Conservation (phyloP, 2,888 invertebrate species). For the Aphodius granarius region DNA sequence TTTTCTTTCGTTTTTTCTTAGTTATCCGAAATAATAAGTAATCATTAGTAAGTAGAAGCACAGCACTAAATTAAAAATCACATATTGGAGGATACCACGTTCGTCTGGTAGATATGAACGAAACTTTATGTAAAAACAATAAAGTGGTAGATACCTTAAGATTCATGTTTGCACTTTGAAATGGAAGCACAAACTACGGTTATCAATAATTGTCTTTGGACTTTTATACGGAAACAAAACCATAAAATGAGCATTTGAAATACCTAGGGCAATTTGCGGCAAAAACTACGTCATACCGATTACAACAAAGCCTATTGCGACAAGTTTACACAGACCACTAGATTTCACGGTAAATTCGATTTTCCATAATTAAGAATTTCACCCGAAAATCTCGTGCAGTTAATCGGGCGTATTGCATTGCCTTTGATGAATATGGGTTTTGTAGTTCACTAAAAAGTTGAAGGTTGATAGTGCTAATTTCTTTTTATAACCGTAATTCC, state of each 20-base stretch:
- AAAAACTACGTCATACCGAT: background rate
- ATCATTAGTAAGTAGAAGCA: no score
- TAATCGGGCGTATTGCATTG: background rate
- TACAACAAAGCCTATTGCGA: slow-evolving; percentile 1
- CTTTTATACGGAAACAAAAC: slow-evolving; percentile 10
- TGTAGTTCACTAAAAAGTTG: background rate
- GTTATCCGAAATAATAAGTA: no score
- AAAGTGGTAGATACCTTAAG: slow-evolving; percentile 1
- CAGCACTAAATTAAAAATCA: slow-evolving; percentile 1
- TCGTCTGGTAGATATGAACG: background rate
- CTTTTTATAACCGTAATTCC: background rate
- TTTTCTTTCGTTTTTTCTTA: no score
- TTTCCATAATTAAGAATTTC: slow-evolving; percentile 12
- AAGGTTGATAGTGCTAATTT: background rate
- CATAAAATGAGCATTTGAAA: slow-evolving; percentile 3
- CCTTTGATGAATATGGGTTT: background rate
- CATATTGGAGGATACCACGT: background rate
- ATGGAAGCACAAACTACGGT: background rate
- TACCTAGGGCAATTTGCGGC: background rate
- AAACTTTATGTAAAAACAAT: background rate
- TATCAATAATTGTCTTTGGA: background rate
- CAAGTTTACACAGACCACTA: background rate
- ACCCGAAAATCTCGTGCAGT: background rate
- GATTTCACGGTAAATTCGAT: slow-evolving; percentile 5
- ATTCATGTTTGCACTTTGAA: slow-evolving; percentile 9